These are phyloP conservation scores for Syngnathus rostellatus DNA, from an alignment of 2,797 vertebrate species.

Conservation along the genomic window DNA sequence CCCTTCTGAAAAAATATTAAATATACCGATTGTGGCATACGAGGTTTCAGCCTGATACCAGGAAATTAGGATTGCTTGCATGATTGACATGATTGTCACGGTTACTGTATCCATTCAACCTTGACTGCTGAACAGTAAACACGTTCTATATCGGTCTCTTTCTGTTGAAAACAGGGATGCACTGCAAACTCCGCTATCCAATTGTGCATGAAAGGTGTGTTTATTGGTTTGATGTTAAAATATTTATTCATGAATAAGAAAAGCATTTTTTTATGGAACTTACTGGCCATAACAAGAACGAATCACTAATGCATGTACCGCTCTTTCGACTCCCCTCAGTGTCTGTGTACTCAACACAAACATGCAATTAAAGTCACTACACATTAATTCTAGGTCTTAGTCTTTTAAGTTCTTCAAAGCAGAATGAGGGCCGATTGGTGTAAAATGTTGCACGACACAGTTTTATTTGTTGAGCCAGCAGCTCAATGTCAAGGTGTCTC, in stretches of 20 bases:
- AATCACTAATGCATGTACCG: too few species aligned
- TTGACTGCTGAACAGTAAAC: background rate
- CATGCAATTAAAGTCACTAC: background rate
- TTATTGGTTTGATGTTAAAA: too few species aligned
- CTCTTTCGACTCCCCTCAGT: too few species aligned
- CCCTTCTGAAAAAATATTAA: too few species aligned
- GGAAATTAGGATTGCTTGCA: background rate
- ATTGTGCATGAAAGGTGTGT: background rate
- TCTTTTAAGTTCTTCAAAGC: background rate
- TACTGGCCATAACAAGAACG: too few species aligned
- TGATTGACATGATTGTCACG: background rate
- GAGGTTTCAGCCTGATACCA: too few species aligned
- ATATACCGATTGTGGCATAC: too few species aligned
- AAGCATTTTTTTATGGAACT: too few species aligned
- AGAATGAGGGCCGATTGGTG: background rate
- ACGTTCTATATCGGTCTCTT: background rate
- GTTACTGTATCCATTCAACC: background rate
- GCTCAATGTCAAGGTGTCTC: background rate
- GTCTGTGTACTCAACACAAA: too few species aligned
- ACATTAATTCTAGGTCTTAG: background rate
- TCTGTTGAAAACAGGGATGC: background rate
- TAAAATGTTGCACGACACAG: background rate
- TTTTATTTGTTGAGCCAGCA: background rate
- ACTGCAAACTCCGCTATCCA: background rate
- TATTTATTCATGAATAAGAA: too few species aligned